A percentile compares a stretch with the other conserved stretches of the same genome.
These are phyloP conservation scores for Prionace glauca DNA, from an alignment of 2,797 vertebrate genomes.

Conservation along the genomic window DNA sequence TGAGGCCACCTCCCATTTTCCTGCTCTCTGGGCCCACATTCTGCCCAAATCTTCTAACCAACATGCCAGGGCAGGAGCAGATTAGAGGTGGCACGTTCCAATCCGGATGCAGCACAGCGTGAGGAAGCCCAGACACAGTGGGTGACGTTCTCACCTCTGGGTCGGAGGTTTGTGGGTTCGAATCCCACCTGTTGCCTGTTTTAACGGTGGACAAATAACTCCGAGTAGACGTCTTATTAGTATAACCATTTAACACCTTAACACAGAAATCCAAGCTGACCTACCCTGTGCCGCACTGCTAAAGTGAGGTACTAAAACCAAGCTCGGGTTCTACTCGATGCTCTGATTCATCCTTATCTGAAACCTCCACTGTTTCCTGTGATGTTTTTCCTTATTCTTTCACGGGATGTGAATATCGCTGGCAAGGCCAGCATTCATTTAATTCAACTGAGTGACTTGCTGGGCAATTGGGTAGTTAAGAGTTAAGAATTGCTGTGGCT, in stretches of 20 bases:
- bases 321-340: not conserved
- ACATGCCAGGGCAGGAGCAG: no score
- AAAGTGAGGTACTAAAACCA: not conserved
- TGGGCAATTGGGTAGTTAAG: no score
- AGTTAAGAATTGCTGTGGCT: no score
- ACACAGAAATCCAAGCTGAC: not conserved
- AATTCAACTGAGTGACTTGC: no score
- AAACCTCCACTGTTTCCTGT: not conserved
- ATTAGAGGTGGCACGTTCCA: not conserved
- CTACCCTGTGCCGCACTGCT: not conserved
- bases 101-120: not conserved
- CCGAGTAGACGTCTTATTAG: no score
- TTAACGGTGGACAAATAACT: no score
- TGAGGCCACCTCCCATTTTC: not conserved
- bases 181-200: not conserved
- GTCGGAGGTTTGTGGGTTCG: not conserved
- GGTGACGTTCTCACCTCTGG: no score
- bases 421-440: no score
- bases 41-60: not conserved
- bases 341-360: not conserved
- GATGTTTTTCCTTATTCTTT: not conserved
- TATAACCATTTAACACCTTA: not conserved
- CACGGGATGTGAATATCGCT: no score
- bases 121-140: not conserved
- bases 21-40: not conserved